Evolutionary conservation across 2,888 invertebrate genomes (phyloP).

Genomic region (Cryptocephalus primarius): DNA sequence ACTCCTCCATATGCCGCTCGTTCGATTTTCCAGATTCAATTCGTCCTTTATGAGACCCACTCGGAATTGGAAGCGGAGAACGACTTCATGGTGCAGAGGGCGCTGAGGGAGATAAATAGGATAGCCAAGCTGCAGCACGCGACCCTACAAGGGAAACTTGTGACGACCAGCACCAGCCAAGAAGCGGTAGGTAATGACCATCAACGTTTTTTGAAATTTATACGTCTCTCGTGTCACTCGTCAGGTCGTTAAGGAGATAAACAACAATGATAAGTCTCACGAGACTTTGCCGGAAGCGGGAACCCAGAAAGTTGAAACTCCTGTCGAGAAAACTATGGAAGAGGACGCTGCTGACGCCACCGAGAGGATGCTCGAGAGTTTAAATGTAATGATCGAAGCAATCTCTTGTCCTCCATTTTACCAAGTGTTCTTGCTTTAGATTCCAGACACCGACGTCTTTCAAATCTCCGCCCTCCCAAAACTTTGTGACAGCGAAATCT

Average conservation of each 20-base stretch:
- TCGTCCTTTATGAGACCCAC: conserved; percentile 73
- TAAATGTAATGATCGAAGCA: conserved; percentile 11
- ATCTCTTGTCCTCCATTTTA: not conserved
- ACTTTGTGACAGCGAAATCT: conserved; percentile 44
- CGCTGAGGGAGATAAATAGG: conserved; percentile 58
- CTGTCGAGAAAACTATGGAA: conserved; percentile 1
- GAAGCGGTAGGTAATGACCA: not conserved
- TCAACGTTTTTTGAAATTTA: not conserved
- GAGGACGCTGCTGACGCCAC: conserved; percentile 11
- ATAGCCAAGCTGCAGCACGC: conserved; percentile 59
- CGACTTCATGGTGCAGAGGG: conserved; percentile 55
- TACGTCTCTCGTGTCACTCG: conserved; percentile 4
- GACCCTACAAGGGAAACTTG: conserved; percentile 33
- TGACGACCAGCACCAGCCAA: not conserved
- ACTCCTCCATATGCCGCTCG: not conserved
- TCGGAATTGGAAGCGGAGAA: conserved; percentile 68
- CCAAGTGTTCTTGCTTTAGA: conserved; percentile 34
- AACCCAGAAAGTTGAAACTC: conserved; percentile 4
- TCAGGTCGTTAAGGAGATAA: conserved; percentile 23
- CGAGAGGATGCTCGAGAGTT: conserved; percentile 17
- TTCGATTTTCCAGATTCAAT: conserved; percentile 48
- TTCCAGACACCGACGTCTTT: conserved; percentile 61
- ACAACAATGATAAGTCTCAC: conserved; percentile 23
- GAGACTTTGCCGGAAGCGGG: conserved; percentile 6
- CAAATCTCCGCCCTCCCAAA: conserved; percentile 50